These are phyloP conservation scores for Chelonia mydas DNA, from an alignment of 2,797 vertebrate species.

Conservation along the genomic window DNA sequence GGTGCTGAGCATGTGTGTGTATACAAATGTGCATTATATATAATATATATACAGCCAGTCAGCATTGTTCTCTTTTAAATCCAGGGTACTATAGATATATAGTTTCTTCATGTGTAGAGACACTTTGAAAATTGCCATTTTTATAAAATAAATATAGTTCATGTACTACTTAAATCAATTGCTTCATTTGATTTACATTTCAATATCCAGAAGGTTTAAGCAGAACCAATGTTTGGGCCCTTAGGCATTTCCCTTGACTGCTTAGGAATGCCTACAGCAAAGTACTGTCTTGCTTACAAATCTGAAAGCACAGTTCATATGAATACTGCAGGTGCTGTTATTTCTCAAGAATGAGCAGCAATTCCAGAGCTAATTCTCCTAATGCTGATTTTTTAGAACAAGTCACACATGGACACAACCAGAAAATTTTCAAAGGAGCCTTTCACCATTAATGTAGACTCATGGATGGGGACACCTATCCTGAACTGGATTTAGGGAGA, in stretches of 20 bases:
- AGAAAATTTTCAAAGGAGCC: slow-evolving; percentile 12
- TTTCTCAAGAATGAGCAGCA: slow-evolving; percentile 34
- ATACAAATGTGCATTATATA: neutral
- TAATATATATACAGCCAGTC: neutral
- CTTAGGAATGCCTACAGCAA: neutral
- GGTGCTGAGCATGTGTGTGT: neutral
- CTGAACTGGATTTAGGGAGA: slow-evolving; percentile 35
- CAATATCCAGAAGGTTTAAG: slow-evolving; percentile 10
- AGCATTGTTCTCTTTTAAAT: neutral
- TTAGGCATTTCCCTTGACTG: neutral
- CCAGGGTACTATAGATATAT: neutral
- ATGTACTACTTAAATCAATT: neutral
- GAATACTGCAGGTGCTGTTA: slow-evolving; percentile 25
- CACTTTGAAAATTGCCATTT: slow-evolving; percentile 4
- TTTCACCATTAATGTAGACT: slow-evolving; percentile 39
- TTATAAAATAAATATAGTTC: slow-evolving; percentile 42
- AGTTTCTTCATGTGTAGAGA: neutral
- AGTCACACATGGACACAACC: slow-evolving; percentile 38
- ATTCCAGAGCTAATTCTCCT: slow-evolving; percentile 12
- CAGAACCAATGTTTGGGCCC: neutral
- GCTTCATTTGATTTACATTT: slow-evolving; percentile 23
- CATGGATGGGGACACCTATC: slow-evolving; percentile 31
- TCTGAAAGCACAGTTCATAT: neutral
- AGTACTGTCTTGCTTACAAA: neutral
- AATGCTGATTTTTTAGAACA: slow-evolving; percentile 52